Evolutionary conservation across 2,888 invertebrate species (phyloP).

Genomic region (Acanthosepion pharaonis): DNA sequence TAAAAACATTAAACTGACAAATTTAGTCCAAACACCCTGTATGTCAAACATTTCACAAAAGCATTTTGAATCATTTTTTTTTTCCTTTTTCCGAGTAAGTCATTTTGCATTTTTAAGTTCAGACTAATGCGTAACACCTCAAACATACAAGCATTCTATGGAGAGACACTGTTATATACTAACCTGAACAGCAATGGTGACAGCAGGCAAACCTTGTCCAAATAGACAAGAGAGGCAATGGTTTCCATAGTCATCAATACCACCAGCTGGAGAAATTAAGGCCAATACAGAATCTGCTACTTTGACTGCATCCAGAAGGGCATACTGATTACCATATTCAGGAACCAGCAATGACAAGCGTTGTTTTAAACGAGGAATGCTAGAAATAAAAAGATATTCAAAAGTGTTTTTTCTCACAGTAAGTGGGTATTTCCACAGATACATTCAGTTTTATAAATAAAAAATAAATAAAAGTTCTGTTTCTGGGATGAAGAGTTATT

Average conservation of each 20-base stretch:
- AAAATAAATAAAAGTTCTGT: no score
- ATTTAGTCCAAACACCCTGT: no score
- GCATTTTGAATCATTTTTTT: no score
- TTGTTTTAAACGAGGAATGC: conserved; percentile 89
- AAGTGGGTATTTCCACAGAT: background rate
- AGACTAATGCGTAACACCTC: no score
- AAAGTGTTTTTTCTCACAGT: background rate
- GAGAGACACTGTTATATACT: background rate
- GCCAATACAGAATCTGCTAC: conserved; percentile 89
- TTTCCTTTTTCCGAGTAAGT: no score
- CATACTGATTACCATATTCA: conserved; percentile 83
- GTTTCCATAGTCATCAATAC: conserved; percentile 87
- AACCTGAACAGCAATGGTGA: conserved; percentile 69
- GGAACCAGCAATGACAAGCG: conserved; percentile 88
- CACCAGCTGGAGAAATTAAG: conserved; percentile 77
- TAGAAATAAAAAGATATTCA: conserved; percentile 73
- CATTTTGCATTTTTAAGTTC: no score
- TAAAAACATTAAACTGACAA: no score
- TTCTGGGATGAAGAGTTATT: no score
- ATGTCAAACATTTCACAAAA: no score
- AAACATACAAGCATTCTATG: no score
- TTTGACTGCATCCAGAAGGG: conserved; percentile 76
- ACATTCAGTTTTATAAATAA: no score
- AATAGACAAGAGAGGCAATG: conserved; percentile 84
- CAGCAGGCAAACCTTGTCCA: conserved; percentile 88